A percentile compares a stretch with the other conserved stretches of the same genome.
Evolutionary conservation across 2,888 invertebrate species (phyloP).

Genomic region (Parapristionchus giblindavisi): DNA sequence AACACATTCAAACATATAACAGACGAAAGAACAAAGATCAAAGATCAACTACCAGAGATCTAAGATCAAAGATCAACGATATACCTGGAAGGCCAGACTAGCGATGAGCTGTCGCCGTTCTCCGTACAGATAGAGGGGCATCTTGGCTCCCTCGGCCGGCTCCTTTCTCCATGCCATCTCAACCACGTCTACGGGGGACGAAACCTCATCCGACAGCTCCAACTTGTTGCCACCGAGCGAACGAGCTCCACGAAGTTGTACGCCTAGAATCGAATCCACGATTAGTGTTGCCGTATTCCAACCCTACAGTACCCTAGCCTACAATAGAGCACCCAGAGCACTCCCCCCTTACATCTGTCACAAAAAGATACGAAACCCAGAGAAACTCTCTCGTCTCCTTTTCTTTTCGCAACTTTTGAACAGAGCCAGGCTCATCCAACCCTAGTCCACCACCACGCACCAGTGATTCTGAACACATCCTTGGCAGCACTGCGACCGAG

Average conservation of each 20-base stretch:
- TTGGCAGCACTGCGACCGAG: slow-evolving; percentile 74
- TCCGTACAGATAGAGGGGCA: slow-evolving; percentile 96
- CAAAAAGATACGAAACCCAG: too few species aligned
- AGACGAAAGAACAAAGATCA: neutral
- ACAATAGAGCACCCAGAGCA: too few species aligned
- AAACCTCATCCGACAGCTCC: slow-evolving; percentile 83
- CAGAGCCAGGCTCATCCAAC: neutral
- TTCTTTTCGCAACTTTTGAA: neutral
- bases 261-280: slow-evolving; percentile 73
- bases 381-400: neutral
- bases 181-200: slow-evolving; percentile 11
- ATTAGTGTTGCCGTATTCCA: slow-evolving; percentile 67
- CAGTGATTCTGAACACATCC: slow-evolving; percentile 73
- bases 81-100: slow-evolving; percentile 89
- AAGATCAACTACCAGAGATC: neutral
- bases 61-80: neutral
- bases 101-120: slow-evolving; percentile 92
- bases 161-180: slow-evolving; percentile 70
- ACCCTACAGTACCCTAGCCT: too few species aligned
- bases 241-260: slow-evolving; percentile 94
- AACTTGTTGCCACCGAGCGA: slow-evolving; percentile 87
- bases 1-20: neutral
- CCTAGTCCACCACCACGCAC: slow-evolving; percentile 69
- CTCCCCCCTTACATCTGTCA: neutral
- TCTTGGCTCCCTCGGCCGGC: slow-evolving; percentile 76